These are phyloP conservation scores for Calidris pygmaea DNA, from an alignment of 2,113 vertebrate species.

Conservation along the genomic window DNA sequence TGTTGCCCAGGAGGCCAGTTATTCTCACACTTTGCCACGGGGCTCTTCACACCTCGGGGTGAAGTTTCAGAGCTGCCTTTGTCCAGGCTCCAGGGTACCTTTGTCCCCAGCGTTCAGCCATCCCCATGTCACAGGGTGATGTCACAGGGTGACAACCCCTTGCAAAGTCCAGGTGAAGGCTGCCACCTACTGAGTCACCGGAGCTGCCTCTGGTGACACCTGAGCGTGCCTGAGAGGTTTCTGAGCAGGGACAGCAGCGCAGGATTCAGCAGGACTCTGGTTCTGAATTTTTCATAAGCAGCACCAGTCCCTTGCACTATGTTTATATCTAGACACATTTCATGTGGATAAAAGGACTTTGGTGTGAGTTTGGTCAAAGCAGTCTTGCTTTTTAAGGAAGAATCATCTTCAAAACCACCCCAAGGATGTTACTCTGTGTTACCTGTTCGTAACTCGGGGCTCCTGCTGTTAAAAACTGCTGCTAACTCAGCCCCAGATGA, in stretches of 20 bases:
- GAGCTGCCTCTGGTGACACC: neutral
- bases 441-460: neutral
- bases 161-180: constrained; percentile 24
- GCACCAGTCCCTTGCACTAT: neutral
- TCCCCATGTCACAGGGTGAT: neutral
- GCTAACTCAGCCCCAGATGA: neutral
- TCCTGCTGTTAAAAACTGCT: neutral
- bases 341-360: neutral
- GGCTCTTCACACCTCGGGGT: neutral
- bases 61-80: neutral
- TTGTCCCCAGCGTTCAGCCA: neutral
- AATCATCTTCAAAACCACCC: neutral
- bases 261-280: neutral
- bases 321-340: neutral
- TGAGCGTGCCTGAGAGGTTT: neutral
- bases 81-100: neutral
- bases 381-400: neutral
- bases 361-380: neutral
- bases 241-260: neutral
- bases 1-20: neutral
- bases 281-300: neutral
- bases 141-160: neutral
- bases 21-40: neutral
- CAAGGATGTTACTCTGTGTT: neutral
- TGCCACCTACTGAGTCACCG: constrained; percentile 56